Evolutionary conservation across 1,140 invertebrate genomes (phyloP).

Genomic region (Diachasmimorpha longicaudata): DNA sequence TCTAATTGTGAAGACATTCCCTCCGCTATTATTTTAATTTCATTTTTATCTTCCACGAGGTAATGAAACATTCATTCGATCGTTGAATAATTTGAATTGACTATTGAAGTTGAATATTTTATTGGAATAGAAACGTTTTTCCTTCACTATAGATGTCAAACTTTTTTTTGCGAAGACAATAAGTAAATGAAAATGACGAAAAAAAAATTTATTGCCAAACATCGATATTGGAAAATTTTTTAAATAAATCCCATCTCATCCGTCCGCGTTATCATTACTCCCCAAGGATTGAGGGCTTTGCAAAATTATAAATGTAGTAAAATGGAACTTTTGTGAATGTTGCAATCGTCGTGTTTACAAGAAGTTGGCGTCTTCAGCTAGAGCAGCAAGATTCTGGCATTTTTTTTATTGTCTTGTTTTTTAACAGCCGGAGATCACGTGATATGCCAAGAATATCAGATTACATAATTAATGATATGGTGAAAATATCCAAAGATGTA

Average conservation of each 20-base stretch:
- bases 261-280: neutral
- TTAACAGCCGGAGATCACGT: neutral
- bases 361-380: neutral
- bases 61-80: neutral
- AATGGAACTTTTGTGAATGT: neutral
- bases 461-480: neutral
- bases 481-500: neutral
- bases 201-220: too few relatives aligned
- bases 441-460: neutral
- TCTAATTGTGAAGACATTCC: too few relatives aligned
- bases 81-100: neutral
- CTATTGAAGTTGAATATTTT: neutral
- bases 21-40: too few relatives aligned
- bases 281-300: neutral
- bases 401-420: neutral
- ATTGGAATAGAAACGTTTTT: neutral
- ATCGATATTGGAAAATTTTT: too few relatives aligned
- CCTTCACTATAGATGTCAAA: neutral
- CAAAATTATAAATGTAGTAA: neutral
- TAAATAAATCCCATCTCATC: too few relatives aligned
- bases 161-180: neutral
- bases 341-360: neutral
- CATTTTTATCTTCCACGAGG: neutral
- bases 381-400: neutral
- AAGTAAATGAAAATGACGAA: too few relatives aligned